These are phyloP conservation scores for Penaeus monodon DNA, from an alignment of 2,888 invertebrate genomes.

Conservation along the genomic window DNA sequence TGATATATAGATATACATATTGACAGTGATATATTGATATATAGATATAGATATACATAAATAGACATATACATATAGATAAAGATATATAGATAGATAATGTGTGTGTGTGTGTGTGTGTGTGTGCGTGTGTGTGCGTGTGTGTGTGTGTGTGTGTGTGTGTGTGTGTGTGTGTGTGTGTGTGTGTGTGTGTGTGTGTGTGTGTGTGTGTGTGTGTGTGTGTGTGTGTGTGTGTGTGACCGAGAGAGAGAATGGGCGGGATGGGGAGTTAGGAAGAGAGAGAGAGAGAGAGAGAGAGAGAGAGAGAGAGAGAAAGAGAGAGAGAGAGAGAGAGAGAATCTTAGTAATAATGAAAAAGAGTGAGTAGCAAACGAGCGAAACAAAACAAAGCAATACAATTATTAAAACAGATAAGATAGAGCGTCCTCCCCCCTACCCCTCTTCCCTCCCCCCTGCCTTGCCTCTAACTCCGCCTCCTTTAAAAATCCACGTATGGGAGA, in stretches of 20 bases:
- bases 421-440: neutral
- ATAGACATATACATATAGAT: too few species aligned
- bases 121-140: too few species aligned
- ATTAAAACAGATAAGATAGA: neutral
- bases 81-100: too few species aligned
- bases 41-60: too few species aligned
- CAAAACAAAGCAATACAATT: neutral
- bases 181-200: neutral
- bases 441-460: neutral
- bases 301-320: neutral
- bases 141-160: neutral
- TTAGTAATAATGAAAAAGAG: neutral
- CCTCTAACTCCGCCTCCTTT: neutral
- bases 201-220: neutral
- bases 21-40: too few species aligned
- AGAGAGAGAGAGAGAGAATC: neutral
- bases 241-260: neutral
- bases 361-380: neutral
- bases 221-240: neutral
- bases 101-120: too few species aligned
- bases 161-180: neutral
- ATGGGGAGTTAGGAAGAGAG: neutral
- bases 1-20: too few species aligned
- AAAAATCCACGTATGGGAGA: neutral
- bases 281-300: neutral